These are phyloP conservation scores for Isaurus tuberculatus DNA, from an alignment of 92 coral and sea anemone species.

Conservation along the genomic window DNA sequence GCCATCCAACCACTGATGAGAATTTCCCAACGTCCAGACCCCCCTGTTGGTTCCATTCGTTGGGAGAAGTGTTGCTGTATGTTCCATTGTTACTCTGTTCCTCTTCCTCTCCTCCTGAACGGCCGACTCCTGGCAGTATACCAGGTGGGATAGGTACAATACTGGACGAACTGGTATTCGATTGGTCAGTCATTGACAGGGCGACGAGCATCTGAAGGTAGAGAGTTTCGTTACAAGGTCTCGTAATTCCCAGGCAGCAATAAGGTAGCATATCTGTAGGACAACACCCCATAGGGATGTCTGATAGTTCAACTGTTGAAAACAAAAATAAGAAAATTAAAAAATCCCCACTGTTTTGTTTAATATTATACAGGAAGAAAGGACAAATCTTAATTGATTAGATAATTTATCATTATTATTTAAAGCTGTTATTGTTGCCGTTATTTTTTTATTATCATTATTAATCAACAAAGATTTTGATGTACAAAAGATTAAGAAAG, in stretches of 20 bases:
- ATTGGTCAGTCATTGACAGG: not conserved
- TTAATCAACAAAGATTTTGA: too few species aligned
- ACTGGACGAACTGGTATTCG: not conserved
- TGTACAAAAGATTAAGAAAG: too few species aligned
- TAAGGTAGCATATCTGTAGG: slow-evolving; percentile 33
- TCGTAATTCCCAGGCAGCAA: slow-evolving; percentile 44
- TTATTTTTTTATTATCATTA: too few species aligned
- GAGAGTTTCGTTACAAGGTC: slow-evolving; percentile 49
- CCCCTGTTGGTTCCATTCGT: not conserved
- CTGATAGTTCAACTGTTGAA: not conserved
- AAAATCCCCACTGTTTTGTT: too few species aligned
- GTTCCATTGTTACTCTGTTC: not conserved
- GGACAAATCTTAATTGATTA: too few species aligned
- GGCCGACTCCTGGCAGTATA: not conserved
- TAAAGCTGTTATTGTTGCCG: too few species aligned
- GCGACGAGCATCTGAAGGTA: slow-evolving; percentile 19
- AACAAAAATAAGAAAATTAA: not conserved
- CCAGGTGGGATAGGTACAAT: slow-evolving; percentile 1
- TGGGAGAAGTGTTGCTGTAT: slow-evolving; percentile 10
- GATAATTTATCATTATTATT: too few species aligned
- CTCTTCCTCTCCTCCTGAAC: not conserved
- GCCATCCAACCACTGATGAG: not conserved
- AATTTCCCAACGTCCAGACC: slow-evolving; percentile 21
- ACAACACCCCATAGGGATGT: slow-evolving; percentile 42
- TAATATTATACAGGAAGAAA: too few species aligned